These are phyloP conservation scores for Heliconius cydno DNA, from an alignment of 2,888 invertebrate genomes.

Conservation along the genomic window DNA sequence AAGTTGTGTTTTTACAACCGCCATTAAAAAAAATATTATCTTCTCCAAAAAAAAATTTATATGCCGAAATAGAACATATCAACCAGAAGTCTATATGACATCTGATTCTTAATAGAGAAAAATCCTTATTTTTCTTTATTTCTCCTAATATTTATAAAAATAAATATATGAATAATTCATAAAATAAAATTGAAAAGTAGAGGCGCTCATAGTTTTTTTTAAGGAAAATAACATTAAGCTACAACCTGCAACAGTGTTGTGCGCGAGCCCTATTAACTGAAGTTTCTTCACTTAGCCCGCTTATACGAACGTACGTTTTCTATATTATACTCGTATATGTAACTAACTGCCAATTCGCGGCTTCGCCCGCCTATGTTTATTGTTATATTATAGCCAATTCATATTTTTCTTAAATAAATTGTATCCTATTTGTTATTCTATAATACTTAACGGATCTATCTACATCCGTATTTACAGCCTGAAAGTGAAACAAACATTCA, in stretches of 20 bases:
- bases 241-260: not conserved
- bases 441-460: no score
- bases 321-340: not conserved
- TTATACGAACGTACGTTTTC: constrained; percentile 5
- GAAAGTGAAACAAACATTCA: no score
- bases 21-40: not conserved
- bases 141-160: no score
- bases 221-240: not conserved
- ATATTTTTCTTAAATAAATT: no score
- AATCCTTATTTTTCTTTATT: no score
- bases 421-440: no score
- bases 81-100: not conserved
- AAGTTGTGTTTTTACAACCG: not conserved
- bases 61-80: not conserved
- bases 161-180: no score
- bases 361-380: no score
- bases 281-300: constrained; percentile 17
- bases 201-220: not conserved
- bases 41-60: not conserved
- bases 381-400: no score
- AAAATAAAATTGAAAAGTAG: not conserved
- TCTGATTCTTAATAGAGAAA: no score
- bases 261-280: constrained; percentile 22
- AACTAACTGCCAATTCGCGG: not conserved
- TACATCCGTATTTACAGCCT: no score